A percentile compares a stretch with the other conserved stretches of the same genome.
phyloP scores from a whole-genome alignment of 2,797 vertebrate genomes.

The Nothura maculosa region DNA sequence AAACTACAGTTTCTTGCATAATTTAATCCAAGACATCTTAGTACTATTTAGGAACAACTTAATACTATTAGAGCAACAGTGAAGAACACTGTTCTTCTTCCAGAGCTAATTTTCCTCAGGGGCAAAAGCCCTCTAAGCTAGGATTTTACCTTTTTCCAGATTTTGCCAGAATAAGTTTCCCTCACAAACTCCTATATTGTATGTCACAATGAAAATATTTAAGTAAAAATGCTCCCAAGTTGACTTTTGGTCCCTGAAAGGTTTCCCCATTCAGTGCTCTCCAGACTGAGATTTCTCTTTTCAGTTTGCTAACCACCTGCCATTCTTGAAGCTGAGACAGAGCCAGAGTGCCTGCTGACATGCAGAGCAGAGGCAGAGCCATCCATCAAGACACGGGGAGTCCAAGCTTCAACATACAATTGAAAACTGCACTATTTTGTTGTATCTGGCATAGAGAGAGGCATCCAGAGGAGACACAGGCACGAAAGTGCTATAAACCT shows the following conservation, averaged over 20 bases:
- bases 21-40: background rate
- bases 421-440: background rate
- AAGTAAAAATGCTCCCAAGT: background rate
- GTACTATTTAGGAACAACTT: background rate
- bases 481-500: background rate
- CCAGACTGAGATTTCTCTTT: background rate
- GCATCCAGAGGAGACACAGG: background rate
- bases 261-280: background rate
- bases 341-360: background rate
- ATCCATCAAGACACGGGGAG: background rate
- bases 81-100: background rate
- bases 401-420: background rate
- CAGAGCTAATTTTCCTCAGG: background rate
- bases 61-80: too few species aligned
- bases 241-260: background rate
- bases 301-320: background rate
- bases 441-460: background rate
- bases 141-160: background rate
- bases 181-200: background rate
- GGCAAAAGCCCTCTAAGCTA: background rate
- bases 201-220: background rate
- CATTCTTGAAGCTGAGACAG: background rate
- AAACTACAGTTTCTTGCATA: background rate
- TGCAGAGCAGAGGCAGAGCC: background rate
- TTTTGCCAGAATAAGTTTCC: background rate